Evolutionary conservation across 1,140 invertebrate genomes (phyloP).

Genomic region (Cryptotermes secundus): DNA sequence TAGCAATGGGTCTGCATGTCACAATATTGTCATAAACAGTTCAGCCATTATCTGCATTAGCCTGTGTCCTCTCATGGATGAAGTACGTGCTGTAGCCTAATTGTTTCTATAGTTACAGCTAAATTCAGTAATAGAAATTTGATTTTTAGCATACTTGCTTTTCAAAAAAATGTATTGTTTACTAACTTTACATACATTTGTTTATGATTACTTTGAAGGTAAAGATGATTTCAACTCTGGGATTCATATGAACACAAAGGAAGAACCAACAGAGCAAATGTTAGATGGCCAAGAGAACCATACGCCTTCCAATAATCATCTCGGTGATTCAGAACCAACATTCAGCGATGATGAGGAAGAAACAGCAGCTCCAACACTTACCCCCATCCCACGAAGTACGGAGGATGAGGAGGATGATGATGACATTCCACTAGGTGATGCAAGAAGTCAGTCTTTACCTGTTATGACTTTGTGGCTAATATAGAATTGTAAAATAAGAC

Average conservation of each 20-base stretch:
- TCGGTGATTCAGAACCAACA: slow-evolving; percentile 61
- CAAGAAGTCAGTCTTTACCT: slow-evolving; percentile 27
- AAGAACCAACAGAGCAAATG: slow-evolving; percentile 40
- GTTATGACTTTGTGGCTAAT: slow-evolving; percentile 19
- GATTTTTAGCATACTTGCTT: no score
- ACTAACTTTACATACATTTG: no score
- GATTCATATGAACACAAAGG: slow-evolving; percentile 1
- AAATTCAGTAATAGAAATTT: no score
- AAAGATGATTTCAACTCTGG: background rate
- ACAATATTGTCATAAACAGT: no score
- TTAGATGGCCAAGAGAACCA: slow-evolving; percentile 40
- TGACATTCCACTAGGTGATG: slow-evolving; percentile 73
- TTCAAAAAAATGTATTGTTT: no score
- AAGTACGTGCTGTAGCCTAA: no score
- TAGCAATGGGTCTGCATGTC: no score
- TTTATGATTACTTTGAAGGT: background rate
- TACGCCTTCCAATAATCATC: slow-evolving; percentile 45
- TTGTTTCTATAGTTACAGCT: no score
- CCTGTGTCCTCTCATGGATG: no score
- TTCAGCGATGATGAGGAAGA: slow-evolving; percentile 83
- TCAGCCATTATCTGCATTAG: no score
- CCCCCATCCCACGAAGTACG: background rate
- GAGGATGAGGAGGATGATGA: slow-evolving; percentile 76
- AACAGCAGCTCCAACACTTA: background rate
- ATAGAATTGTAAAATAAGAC: no score